Evolutionary conservation across 2,888 invertebrate species (phyloP).

Genomic region (Drosophila infuscata): DNA sequence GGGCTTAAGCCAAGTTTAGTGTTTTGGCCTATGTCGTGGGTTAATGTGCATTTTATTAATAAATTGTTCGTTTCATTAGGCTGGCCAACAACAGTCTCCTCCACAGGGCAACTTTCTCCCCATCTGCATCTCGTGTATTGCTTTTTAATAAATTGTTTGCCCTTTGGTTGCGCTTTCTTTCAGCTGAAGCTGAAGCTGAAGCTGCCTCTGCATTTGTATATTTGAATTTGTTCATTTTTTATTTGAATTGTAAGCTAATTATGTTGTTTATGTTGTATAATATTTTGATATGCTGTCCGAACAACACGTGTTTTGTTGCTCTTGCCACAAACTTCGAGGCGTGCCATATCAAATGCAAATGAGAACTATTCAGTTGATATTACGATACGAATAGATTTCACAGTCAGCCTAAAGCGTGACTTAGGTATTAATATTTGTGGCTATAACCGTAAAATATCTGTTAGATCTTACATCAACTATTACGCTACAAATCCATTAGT

Average conservation of each 20-base stretch:
- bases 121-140: slow-evolving; percentile 56
- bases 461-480: slow-evolving; percentile 16
- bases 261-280: slow-evolving; percentile 77
- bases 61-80: slow-evolving; percentile 76
- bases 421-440: slow-evolving; percentile 13
- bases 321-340: slow-evolving; percentile 34
- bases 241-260: slow-evolving; percentile 63
- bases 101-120: slow-evolving; percentile 69
- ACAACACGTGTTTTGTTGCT: slow-evolving; percentile 64
- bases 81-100: slow-evolving; percentile 25
- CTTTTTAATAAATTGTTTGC: slow-evolving; percentile 64
- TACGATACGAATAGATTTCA: slow-evolving; percentile 16
- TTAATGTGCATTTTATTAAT: slow-evolving; percentile 78
- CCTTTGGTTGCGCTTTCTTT: slow-evolving; percentile 66
- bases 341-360: slow-evolving; percentile 56
- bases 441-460: neutral
- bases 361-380: slow-evolving; percentile 36
- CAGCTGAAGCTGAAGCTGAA: slow-evolving; percentile 12
- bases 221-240: slow-evolving; percentile 49
- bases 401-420: slow-evolving; percentile 26
- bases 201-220: slow-evolving; percentile 29
- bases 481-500: slow-evolving; percentile 54
- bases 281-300: slow-evolving; percentile 66
- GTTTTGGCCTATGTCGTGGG: slow-evolving; percentile 62
- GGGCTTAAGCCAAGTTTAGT: slow-evolving; percentile 19